Evolutionary conservation across 2,888 invertebrate genomes (phyloP), one percentile per base, ranked within the genome.

Genomic region (Xiphydria camelus): DNA sequence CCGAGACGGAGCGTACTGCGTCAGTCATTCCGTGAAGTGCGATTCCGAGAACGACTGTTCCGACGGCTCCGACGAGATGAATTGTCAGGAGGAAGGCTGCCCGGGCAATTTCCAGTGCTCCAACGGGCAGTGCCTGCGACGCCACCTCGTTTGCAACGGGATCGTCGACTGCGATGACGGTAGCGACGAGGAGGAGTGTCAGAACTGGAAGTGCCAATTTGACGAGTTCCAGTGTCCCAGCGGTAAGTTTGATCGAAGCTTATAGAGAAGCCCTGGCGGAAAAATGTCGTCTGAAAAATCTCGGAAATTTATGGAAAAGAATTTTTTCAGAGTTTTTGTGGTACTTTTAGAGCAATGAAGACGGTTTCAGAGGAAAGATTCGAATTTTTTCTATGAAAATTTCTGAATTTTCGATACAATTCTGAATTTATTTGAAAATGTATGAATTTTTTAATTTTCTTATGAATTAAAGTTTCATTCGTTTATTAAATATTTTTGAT

Each of bases 81-180:
- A 80, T 10, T 85, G 85, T 61, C 68, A 76, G 33, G 73, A 78
- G 59, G 76, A 79, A 34, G 77, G 78, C n/a, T 84, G 84, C 59
- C 80, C 79, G 2, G 80, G 80, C 35, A 83, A 83, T 53, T 84
- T 83, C 73, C 78, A 80, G 61, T 84, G 83, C 53, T 66, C 75
- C 4, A 82, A 76, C 57, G 82, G 82, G 1, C 80, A 82, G 51
- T 85, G 84, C 53, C 73, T 85, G 20, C 81, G 79, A 55, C 70
- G 83, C 37, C 77, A 82, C 57, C 70, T 82, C 7, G 83, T 84
- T 0, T 85, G 85, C 60, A 83, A 85, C 65, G 82, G 82, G 12
- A 82, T 83, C 41, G 65, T 77, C 4, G 82, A 85, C 55, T 85
- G 85, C 58, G 77, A 79, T 34, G 84, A 85, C 61, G 81, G 81